Conservation (phyloP, 1,140 invertebrate genomes). For the Trinorchestia longiramus region DNA sequence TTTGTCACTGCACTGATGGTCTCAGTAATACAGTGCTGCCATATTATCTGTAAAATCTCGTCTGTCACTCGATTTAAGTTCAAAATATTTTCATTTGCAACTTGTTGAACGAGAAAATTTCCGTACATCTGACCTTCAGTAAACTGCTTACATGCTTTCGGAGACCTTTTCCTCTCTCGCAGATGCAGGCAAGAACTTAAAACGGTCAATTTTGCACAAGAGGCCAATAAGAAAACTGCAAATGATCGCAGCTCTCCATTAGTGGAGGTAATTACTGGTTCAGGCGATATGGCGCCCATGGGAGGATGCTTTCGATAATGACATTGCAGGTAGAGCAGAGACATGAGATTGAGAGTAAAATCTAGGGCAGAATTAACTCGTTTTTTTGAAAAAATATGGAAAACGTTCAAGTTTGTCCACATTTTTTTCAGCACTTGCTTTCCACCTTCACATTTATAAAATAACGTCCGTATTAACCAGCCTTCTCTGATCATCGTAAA, state of each 20-base stretch:
- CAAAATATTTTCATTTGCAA: background rate
- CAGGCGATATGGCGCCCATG: background rate
- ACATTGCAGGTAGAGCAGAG: background rate
- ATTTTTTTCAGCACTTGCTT: too few relatives aligned
- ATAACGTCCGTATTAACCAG: too few relatives aligned
- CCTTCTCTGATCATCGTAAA: too few relatives aligned
- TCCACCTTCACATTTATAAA: too few relatives aligned
- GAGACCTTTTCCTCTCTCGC: background rate
- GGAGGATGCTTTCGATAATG: background rate
- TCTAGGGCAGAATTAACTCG: background rate
- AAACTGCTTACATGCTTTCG: background rate
- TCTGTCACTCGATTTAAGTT: background rate
- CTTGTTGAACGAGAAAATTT: background rate
- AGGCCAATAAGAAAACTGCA: constrained; percentile 27
- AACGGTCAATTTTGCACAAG: background rate
- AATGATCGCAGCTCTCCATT: constrained; percentile 43
- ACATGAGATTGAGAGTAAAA: background rate
- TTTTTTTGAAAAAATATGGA: background rate
- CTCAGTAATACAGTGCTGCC: too few relatives aligned
- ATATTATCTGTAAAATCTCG: too few relatives aligned
- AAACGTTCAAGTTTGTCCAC: background rate
- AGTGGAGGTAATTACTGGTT: constrained; percentile 25
- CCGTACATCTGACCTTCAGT: background rate
- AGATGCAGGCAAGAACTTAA: background rate
- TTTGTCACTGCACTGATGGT: too few relatives aligned